These are phyloP conservation scores for Lithophane leautieri DNA, from an alignment of 2,888 invertebrate genomes.

Conservation along the genomic window DNA sequence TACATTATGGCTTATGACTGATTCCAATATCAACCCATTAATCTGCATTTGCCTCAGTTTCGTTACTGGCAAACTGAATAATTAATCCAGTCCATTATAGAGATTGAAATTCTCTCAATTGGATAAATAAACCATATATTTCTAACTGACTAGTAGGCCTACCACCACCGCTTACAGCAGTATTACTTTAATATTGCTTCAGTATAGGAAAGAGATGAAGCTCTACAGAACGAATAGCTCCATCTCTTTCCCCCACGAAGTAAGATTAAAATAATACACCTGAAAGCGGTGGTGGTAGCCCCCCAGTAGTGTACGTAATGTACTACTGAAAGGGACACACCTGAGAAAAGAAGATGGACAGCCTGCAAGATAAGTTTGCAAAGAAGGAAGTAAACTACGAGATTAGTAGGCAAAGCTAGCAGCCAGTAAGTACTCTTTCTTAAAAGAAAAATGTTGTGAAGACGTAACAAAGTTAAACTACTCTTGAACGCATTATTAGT, in stretches of 20 bases:
- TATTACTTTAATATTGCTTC: too few relatives aligned
- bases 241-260: too few relatives aligned
- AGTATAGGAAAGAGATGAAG: too few relatives aligned
- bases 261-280: too few relatives aligned
- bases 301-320: not conserved
- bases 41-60: not conserved
- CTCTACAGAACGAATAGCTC: too few relatives aligned
- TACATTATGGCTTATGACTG: not conserved
- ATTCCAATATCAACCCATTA: not conserved
- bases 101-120: not conserved
- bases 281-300: too few relatives aligned
- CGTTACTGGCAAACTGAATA: not conserved
- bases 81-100: not conserved
- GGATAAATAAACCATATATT: not conserved
- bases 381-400: not conserved
- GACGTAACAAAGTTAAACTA: constrained; percentile 34
- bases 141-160: not conserved
- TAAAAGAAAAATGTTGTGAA: not conserved
- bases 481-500: not conserved
- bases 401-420: too few relatives aligned
- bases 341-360: not conserved
- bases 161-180: too few relatives aligned
- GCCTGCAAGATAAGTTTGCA: not conserved
- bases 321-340: not conserved
- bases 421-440: not conserved